Base-by-base conservation (phyloP, 2,888 invertebrate species). In the Oscheius sp. region DNA sequence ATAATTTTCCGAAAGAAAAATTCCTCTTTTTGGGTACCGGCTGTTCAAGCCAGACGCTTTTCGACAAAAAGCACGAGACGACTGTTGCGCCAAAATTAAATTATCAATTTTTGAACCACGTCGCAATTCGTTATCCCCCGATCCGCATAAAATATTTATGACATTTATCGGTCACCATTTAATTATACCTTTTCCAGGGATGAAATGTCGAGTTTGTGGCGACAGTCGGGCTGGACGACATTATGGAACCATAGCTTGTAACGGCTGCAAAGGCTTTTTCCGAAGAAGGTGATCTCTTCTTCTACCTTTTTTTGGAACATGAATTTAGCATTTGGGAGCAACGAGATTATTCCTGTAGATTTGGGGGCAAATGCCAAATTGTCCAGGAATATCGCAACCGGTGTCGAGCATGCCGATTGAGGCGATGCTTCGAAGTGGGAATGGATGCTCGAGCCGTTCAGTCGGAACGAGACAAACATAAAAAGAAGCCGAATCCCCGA, bases 381-480 rank as follows among this genome's bases (percentile, higher is more conserved):
- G 76, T 81, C 0, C 81, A 81, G 70, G 80, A 81, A 57, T 81
- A 80, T 70, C 73, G 81, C 27, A 81, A 81, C 50, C 73, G 81
- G 37, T 81, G 81, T 31, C 55, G 81, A 17, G 80, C 80, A 1
- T 81, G 81, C 34, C 66, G 81, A 29, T 65, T 81, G 12, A 64
- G 72, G 17, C 76, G 79, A 64, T 81, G 80, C 52, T 81, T 81
- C 65, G 75, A 77, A 31, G 79, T 81, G 23, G 81, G 81, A 58
- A 81, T 81, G 81, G 81, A 81, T 65, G 80, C 81, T 0, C 53
- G 81, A 58, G 81, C 81, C 0, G 81, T 81, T 25, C 81, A 81
- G 67, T 79, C 78, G 4, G 81, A 81, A 58, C 65, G 81, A n/a
- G 81, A 81, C 66, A 81, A 81, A 58, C 81, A 81, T 71, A 80